phyloP scores from a whole-genome alignment of 2,888 invertebrate genomes.

The Lasioglossum leucozonium region DNA sequence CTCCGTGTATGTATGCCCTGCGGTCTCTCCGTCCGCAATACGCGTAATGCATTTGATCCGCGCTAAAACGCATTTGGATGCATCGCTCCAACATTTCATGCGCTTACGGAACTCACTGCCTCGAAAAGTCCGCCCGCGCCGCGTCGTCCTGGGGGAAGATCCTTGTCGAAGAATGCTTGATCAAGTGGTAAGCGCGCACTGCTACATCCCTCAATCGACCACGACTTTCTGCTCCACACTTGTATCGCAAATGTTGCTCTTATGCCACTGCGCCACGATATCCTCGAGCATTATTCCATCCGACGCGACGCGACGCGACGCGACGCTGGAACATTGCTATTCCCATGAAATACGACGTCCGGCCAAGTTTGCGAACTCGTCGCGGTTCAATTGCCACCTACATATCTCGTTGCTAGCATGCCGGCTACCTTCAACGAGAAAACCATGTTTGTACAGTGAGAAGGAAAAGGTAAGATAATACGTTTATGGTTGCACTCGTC shows the following conservation, averaged over 20 bases:
- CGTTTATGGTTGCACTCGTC: no score
- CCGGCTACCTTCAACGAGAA: background rate
- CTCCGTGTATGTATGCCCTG: constrained; percentile 75
- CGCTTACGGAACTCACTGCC: constrained; percentile 71
- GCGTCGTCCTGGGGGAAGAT: constrained; percentile 31
- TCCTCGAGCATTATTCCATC: background rate
- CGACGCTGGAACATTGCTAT: background rate
- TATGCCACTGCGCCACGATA: background rate
- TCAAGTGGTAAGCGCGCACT: constrained; percentile 38
- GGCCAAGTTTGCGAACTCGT: background rate
- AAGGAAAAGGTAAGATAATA: no score
- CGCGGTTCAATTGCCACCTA: background rate
- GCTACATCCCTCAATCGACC: constrained; percentile 16
- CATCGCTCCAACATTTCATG: constrained; percentile 72
- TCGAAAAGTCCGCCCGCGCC: constrained; percentile 60
- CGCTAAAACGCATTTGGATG: constrained; percentile 83
- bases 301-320: background rate
- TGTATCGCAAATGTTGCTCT: constrained; percentile 24
- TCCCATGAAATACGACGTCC: background rate
- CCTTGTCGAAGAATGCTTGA: constrained; percentile 39
- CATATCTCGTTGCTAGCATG: background rate
- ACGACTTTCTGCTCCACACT: background rate
- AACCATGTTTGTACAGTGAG: no score
- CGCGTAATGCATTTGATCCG: constrained; percentile 82
- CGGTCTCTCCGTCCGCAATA: constrained; percentile 71